Base-by-base conservation (phyloP, 1,140 invertebrate genomes). In the Sarcophaga bullata region DNA sequence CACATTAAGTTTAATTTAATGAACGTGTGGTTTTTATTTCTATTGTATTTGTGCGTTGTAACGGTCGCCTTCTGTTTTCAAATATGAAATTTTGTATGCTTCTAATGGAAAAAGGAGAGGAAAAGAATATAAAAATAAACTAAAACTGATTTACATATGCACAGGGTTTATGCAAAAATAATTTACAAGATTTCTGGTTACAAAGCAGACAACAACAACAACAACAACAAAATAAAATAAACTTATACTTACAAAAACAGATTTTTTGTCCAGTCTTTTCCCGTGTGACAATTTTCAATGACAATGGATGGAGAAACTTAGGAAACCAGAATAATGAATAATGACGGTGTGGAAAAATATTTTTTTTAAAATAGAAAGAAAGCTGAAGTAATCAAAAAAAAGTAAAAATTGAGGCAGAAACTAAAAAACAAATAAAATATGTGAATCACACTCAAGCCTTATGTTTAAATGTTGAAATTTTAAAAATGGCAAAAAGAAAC, bases 131-230 rank as follows among this genome's bases (percentile, higher is more conserved):
- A 37, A 37, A 37, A 37, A 37, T 37, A 37, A 37, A 37, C 25
- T 37, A 37, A 2, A 37, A 37, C 25, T 37, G 1, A 37, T 37
- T 37, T 37, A 37, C 25, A 37, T 58, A 58, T 58, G 54, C 54
- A 58, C n/a, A 13, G 25, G n/a, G 54, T 58, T 58, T 58, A 58
- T 58, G 54, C 15, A n/a, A n/a, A 58, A 58, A 58, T 58, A 58
- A 58, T 58, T 58, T 58, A 58, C 15, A 58, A n/a, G 54, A 58
- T 58, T 58, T 58, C 54, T 58, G 54, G 54, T 15, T 58, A n/a
- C n/a, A 37, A 13, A 58, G 13, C 4, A 58, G n/a, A 58, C 15
- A 58, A 58, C 13, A 15, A 10, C 10, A 15, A 10, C 10, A 15
- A 54, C 15, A 58, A 13, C 54, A 58, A 58, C 13, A 58, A 58